Evolutionary conservation across 2,113 vertebrate genomes (phyloP), one percentile per base, ranked within the genome.

Genomic region (Rhineura floridana): DNA sequence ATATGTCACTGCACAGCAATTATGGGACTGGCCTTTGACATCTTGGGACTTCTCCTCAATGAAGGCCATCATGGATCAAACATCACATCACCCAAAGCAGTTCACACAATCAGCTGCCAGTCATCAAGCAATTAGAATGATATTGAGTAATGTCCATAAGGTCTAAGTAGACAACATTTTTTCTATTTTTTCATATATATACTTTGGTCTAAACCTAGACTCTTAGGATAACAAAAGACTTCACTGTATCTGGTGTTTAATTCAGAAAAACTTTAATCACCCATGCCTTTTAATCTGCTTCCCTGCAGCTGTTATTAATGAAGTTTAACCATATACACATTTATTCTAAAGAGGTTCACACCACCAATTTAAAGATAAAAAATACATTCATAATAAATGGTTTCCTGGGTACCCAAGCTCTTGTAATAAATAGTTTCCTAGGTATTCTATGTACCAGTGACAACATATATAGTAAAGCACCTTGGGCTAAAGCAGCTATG

Each of bases 361-460:
- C 21, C 62, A 84, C 28, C 33, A 46, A 55, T 46, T 78, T 48
- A n/a, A 79, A 67, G 62, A 23, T 55, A 59, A 52, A 23, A 42
- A 55, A 79, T 52, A 17, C 17, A 87, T 55, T 70, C 39, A 80
- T 87, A 80, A 69, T 69, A 70, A 87, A n/a, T 69, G n/a, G n/a
- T 70, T 87, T 28, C 36, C 46, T 44, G 6, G 13, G n/a, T 52
- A 87, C 44, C 25, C n/a, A 42, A 70, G 11, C 13, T 30, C 67
- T 55, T 44, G 2, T 87, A 80, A 87, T 80, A 70, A 46, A 48
- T 46, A 79, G 21, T 52, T 86, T 11, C 63, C 69, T 88, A 36
- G 69, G 6, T 50, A 30, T 83, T 33, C 25, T 77, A 19, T 3
- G 3, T n/a, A 78, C 15, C 76, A 84, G 9, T 28, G 28, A 25